Evolutionary conservation across 2,888 invertebrate species (phyloP).

Genomic region (Dasysyrphus albostriatus): DNA sequence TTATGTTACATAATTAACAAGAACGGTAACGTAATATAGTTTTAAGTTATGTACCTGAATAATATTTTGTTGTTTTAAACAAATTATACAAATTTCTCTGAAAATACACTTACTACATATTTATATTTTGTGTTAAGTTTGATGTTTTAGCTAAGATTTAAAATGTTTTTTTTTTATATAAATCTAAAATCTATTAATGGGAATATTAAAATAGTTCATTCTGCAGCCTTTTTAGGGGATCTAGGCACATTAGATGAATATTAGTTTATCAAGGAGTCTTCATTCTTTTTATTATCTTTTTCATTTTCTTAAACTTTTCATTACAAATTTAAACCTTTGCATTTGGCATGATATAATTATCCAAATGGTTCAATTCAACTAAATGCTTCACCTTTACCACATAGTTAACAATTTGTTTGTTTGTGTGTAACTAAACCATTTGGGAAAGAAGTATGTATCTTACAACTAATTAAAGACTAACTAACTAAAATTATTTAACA

Average conservation of each 20-base stretch:
- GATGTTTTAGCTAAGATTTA: conserved; percentile 47
- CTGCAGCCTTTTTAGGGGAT: conserved; percentile 75
- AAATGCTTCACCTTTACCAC: not conserved
- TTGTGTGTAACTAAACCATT: conserved; percentile 42
- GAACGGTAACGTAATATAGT: conserved; percentile 56
- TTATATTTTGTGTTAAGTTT: conserved; percentile 29
- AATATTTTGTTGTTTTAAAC: conserved; percentile 28
- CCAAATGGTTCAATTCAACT: conserved; percentile 52
- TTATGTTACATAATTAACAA: conserved; percentile 61
- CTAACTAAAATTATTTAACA: too few relatives aligned
- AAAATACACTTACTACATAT: conserved; percentile 60
- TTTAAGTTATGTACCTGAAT: conserved; percentile 39
- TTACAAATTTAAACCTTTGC: conserved; percentile 59
- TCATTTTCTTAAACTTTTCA: conserved; percentile 50
- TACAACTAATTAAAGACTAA: too few relatives aligned
- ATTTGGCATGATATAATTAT: conserved; percentile 72
- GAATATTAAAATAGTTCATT: conserved; percentile 72
- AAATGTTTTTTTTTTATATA: conserved; percentile 54
- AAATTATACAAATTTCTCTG: conserved; percentile 55
- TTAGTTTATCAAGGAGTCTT: conserved; percentile 66
- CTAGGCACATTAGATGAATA: conserved; percentile 75
- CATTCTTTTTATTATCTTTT: conserved; percentile 47
- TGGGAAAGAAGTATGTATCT: conserved; percentile 39
- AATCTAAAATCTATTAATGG: conserved; percentile 72
- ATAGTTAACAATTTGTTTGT: not conserved